Percentiles rank a stretch among this genome's conserved stretches.
Conservation (phyloP, 2,113 vertebrate species). For the Fregetta grallaria region DNA sequence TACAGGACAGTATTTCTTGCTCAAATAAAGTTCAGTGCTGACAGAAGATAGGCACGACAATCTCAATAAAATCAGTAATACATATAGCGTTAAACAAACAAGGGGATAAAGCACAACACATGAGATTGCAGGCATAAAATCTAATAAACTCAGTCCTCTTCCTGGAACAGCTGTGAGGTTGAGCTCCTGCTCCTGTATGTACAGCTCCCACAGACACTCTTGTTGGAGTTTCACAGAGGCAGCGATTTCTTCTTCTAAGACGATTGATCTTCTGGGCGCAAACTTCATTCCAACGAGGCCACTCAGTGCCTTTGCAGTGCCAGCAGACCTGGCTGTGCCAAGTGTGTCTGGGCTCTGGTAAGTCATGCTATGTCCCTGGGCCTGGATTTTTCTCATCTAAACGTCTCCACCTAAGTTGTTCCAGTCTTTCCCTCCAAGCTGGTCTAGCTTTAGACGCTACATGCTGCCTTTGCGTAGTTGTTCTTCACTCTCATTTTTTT, state of each 20-base stretch:
- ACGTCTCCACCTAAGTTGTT: neutral
- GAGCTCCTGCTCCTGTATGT: rapidly evolving
- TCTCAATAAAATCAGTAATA: neutral
- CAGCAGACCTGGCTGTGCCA: neutral
- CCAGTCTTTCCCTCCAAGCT: neutral
- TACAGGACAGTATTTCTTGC: neutral
- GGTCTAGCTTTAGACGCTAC: neutral
- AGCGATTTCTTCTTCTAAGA: neutral
- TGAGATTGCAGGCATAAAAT: neutral
- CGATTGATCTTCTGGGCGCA: neutral
- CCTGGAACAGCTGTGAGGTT: neutral
- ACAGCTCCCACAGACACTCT: neutral
- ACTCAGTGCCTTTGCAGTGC: neutral
- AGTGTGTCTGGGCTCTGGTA: neutral
- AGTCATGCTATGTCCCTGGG: neutral
- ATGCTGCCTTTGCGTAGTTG: neutral
- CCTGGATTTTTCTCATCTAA: neutral
- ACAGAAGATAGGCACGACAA: neutral
- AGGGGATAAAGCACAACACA: neutral
- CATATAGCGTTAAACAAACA: neutral
- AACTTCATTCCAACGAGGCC: neutral
- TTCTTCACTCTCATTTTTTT: neutral
- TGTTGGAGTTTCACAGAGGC: neutral
- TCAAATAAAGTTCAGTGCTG: neutral
- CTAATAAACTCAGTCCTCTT: neutral